Base-by-base conservation (phyloP, 2,888 invertebrate species). In the Amaurobius ferox region DNA sequence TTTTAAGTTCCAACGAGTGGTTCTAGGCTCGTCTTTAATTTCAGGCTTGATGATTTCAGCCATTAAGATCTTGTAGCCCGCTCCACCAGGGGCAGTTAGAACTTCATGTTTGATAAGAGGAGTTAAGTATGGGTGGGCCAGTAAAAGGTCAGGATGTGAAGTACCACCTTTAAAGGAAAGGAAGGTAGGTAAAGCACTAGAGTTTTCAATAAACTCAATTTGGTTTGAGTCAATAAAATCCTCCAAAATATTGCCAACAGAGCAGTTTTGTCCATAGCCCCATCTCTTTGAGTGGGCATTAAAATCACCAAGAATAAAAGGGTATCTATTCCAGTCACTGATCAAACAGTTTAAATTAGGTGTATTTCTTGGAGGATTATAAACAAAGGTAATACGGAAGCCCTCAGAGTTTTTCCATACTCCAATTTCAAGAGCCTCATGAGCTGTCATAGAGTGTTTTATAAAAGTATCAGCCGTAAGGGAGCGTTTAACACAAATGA, bases 351-450 rank as follows among this genome's bases (percentile, higher is more conserved):
- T 26, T 61, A 76, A 16, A 29, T 40, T 26, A 2, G 66, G 74
- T 64, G 28, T 64, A 64, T 76, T 76, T 26, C 30, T 32, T 9
- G 40, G 64, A 16, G 62, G 74, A 19, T 76, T 76, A 16, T 76
- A 76, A 16, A 64, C 28, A 76, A 35, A 62, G 26, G 29, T 39
- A 39, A 76, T 40, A 19, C 74, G 28, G 39, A 28, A 44, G n/a
- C 29, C 16, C 13, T 2, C 28, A 13, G 23, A 29, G 7, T 66
- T 40, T 28, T 61, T 62, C 74, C 62, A 74, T 11, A 62, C 74
- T 23, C 28, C 0, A 9, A 64, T 19, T 30, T 62, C 62, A 35
- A 74, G 5, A 0, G 35, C 28, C 28, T 74, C 64, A 16, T 35
- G 28, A 26, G 5, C 35, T 7, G 35, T 32, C 62, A 62, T 74